Conservation (phyloP, 1,140 invertebrate species). For the Contarinia nasturtii region DNA sequence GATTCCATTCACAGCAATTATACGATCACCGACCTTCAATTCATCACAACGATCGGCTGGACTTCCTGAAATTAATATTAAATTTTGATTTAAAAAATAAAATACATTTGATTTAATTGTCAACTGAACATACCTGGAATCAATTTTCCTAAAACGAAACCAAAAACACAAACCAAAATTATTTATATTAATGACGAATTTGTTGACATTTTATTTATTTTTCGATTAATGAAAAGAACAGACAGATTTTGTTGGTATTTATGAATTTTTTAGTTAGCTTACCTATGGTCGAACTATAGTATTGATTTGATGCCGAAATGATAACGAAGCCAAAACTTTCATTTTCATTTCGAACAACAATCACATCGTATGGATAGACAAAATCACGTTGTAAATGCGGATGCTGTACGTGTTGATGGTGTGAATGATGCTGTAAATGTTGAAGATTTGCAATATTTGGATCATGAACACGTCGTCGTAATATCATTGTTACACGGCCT, state of each 20-base stretch:
- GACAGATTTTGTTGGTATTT: too few species aligned
- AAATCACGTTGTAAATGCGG: constrained; percentile 1
- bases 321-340: constrained; percentile 99
- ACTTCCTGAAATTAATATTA: constrained; percentile 86
- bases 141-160: too few species aligned
- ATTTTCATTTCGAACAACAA: constrained; percentile 72
- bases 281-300: constrained; percentile 76
- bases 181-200: too few species aligned
- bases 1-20: constrained; percentile 86
- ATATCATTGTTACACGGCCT: constrained; percentile 52
- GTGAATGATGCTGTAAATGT: constrained; percentile 4
- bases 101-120: too few species aligned
- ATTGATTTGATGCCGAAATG: constrained; percentile 77
- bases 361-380: constrained; percentile 64
- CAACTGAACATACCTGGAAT: too few species aligned
- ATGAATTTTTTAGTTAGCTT: constrained; percentile 19
- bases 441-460: constrained; percentile 15
- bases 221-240: too few species aligned
- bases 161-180: too few species aligned
- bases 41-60: constrained; percentile 83
- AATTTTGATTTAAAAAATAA: too few species aligned
- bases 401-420: background rate
- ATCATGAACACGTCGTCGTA: constrained; percentile 35
- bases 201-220: too few species aligned
- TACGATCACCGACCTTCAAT: constrained; percentile 85